A percentile compares a stretch with the other conserved stretches of the same genome.
These are phyloP conservation scores for Polypterus bichir DNA, from an alignment of 2,113 vertebrate species.

Conservation along the genomic window DNA sequence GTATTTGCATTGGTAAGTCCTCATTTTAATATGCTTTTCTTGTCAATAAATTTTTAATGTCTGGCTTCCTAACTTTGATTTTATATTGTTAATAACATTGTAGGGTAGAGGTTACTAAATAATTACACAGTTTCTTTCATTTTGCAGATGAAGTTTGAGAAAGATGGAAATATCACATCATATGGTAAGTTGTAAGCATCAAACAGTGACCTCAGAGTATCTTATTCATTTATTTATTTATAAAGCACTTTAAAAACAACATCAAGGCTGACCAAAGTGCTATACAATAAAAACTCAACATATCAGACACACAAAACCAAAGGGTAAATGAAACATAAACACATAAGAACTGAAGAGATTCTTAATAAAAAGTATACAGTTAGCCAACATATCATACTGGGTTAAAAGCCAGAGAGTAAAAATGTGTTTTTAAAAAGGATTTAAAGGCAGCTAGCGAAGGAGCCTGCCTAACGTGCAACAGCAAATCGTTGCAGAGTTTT, in stretches of 20 bases:
- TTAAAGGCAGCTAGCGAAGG: too few relatives aligned
- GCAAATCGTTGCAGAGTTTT: too few relatives aligned
- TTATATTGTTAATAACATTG: neutral
- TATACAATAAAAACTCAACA: too few relatives aligned
- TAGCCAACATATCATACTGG: too few relatives aligned
- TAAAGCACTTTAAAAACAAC: neutral
- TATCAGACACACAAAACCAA: too few relatives aligned
- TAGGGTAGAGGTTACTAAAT: neutral
- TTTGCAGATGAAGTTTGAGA: conserved; percentile 81
- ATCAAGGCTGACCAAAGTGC: too few relatives aligned
- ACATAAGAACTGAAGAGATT: too few relatives aligned
- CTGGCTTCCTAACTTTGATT: neutral
- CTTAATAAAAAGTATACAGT: too few relatives aligned
- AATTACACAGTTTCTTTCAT: conserved; percentile 8
- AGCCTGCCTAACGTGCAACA: too few relatives aligned
- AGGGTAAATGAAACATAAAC: too few relatives aligned
- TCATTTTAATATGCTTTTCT: neutral
- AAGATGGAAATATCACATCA: conserved; percentile 67
- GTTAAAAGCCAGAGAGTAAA: too few relatives aligned
- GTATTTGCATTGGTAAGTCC: conserved; percentile 78
- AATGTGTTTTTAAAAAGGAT: too few relatives aligned
- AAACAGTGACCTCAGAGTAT: neutral
- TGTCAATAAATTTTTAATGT: neutral
- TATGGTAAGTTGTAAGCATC: conserved; percentile 63
- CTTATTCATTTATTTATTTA: conserved; percentile 2